phyloP scores from a whole-genome alignment of 2,888 invertebrate genomes.

The Frankliniella intonsa region DNA sequence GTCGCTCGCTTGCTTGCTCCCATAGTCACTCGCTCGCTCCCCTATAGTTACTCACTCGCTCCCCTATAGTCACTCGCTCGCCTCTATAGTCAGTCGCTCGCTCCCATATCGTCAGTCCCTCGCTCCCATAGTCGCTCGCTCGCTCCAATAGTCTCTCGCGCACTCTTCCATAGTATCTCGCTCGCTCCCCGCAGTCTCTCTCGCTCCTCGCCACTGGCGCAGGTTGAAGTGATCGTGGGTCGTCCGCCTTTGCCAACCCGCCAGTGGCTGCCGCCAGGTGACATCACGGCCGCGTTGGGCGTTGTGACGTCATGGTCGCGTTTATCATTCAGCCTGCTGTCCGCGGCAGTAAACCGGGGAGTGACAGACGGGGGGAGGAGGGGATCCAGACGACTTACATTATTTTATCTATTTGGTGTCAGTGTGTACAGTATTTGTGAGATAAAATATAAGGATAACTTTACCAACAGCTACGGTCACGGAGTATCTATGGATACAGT shows the following conservation, averaged over 20 bases:
- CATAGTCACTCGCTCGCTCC: neutral
- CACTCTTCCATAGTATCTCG: neutral
- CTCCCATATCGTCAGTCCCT: neutral
- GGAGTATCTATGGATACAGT: too few species aligned
- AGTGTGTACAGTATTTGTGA: too few species aligned
- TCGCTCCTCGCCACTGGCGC: neutral
- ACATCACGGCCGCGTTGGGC: constrained; percentile 10
- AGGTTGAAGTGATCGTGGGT: neutral
- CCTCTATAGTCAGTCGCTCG: neutral
- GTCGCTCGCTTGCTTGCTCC: neutral
- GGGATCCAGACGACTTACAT: too few species aligned
- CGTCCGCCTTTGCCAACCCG: neutral
- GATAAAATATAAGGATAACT: too few species aligned
- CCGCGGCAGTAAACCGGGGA: too few species aligned
- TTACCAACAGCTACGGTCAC: too few species aligned
- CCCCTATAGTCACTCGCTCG: neutral
- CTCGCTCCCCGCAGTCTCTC: neutral
- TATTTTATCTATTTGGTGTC: too few species aligned
- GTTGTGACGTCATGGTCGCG: neutral
- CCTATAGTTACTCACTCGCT: neutral
- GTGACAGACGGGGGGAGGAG: too few species aligned
- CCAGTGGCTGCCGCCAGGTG: neutral
- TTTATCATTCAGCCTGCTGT: neutral
- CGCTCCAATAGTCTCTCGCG: neutral
- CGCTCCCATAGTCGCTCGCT: neutral